Evolutionary conservation across 2,113 vertebrate species (phyloP).

Genomic region (Solea senegalensis): DNA sequence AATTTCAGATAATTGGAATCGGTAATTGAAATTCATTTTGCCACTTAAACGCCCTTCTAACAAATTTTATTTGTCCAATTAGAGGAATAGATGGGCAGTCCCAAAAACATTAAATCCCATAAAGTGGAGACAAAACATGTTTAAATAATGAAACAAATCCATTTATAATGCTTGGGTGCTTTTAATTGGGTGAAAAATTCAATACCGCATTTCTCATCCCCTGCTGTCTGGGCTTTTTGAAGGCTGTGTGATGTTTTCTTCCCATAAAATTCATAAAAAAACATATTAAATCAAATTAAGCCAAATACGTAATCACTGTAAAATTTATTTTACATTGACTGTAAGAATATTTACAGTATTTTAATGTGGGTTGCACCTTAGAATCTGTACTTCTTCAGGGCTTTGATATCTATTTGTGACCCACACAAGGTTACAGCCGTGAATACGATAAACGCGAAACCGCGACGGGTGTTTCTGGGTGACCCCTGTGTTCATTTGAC

Average conservation of each 20-base stretch:
- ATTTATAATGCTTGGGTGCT: conserved; percentile 31
- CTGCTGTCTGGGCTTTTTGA: conserved; percentile 45
- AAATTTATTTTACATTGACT: no score
- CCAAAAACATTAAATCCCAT: conserved; percentile 31
- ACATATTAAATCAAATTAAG: no score
- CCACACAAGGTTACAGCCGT: neutral
- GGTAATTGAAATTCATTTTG: conserved; percentile 70
- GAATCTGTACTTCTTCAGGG: neutral
- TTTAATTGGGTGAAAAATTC: conserved; percentile 29
- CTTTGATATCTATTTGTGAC: neutral
- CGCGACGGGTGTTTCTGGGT: conserved; percentile 20
- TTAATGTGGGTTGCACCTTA: neutral
- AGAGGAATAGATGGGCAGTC: conserved; percentile 42
- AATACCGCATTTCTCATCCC: conserved; percentile 49
- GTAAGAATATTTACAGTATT: no score
- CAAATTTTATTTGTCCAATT: conserved; percentile 54
- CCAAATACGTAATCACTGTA: no score
- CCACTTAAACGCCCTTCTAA: conserved; percentile 44
- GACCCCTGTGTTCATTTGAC: conserved; percentile 60
- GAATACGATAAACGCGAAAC: conserved; percentile 9
- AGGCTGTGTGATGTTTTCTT: neutral
- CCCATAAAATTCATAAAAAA: no score
- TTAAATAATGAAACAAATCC: conserved; percentile 60
- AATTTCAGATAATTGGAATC: conserved; percentile 66
- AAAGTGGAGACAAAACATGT: conserved; percentile 38